Base-by-base conservation (phyloP, 2,888 invertebrate genomes). In the Lamellibrachia satsuma region DNA sequence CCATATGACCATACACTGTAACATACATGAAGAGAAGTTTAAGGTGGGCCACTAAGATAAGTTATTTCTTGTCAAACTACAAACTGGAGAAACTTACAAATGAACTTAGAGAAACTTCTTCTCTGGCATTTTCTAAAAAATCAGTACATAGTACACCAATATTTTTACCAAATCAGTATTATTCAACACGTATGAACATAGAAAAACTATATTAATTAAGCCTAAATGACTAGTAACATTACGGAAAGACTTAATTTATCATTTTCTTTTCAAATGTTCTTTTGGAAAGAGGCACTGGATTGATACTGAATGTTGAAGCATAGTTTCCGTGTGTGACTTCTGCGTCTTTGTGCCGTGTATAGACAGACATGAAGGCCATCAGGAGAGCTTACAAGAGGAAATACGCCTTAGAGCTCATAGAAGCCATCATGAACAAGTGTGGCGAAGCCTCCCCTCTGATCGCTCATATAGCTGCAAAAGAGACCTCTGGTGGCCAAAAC, bases 361-460 rank as follows among this genome's bases (percentile, higher is more conserved):
- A 96, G 95, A 94, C 95, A 94, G 95, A 96, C 92, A 95, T 95
- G 95, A 95, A 95, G 6, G 94, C 93, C 1, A 94, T 96, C 4
- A 93, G 95, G 92, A 95, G 95, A 92, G 94, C 94, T 0, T 96
- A 96, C 94, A 95, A 95, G 94, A 95, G 95, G 93, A 94, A 94
- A 91, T 95, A 95, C 93, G 94, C 94, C 92, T 93, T 94, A 11
- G 95, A 95, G 52, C 92, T 96, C 52, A 93, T 94, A 52, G 95
- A 95, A 39, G 95, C 95, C 93, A 94, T 96, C 7, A 93, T 94
- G 92, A 93, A 93, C 91, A 94, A 95, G 91, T 94, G 94, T 93
- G 94, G 94, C n/a, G 91, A 93, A 52, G 92, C 90, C 6, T 93
- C 93, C 8, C 93, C 94, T 11, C 90, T 94, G n/a, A 91, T 93